Base-by-base conservation (phyloP, 2,797 vertebrate genomes). In the Lithobates sylvaticus region DNA sequence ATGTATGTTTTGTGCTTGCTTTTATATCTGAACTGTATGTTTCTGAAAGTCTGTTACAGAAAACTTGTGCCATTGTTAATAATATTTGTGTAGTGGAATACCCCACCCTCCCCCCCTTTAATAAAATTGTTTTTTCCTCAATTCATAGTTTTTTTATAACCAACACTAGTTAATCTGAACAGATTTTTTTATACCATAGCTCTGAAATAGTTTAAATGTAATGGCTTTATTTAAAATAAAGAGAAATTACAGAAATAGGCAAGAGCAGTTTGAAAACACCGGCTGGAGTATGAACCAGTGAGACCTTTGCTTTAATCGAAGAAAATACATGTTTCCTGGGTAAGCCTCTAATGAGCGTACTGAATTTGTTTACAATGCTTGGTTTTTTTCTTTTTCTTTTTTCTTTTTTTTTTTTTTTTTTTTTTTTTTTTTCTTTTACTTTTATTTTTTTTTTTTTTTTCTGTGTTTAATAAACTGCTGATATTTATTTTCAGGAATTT, bases 401-500 rank as follows among this genome's bases (percentile, higher is more conserved):
- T 65, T 8, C 1, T 39, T 39, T 1, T 1, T 39, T 8, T 39
- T 0, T 39, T 71, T 61, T 74, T 58, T 44, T 70, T 32, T 21
- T 69, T 68, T 26, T 78, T 2, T 36, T 36, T 3, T 3, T 36
- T 36, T 29, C 1, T 29, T 32, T 32, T 32, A 32, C 3, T 32
- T 12, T 47, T 58, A 85, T 44, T 82, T 61, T 80, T 32, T 69
- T 74, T 58, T 70, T 58, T 34, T 47, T 76, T 85, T 88, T 34
- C 70, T 87, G 92, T 90, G 89, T 91, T 90, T 92, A 96, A 96
- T 95, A 96, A 97, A 95, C 92, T 96, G 92, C 94, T 91, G 94
- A 94, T 96, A 95, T 97, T 96, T 95, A 96, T 96, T 97, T 97
- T 94, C 95, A 96, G 96, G 96, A 94, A 94, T 96, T 93, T 95